These are phyloP conservation scores for Malaclemys terrapin DNA, from an alignment of 2,113 vertebrate species.

Conservation along the genomic window DNA sequence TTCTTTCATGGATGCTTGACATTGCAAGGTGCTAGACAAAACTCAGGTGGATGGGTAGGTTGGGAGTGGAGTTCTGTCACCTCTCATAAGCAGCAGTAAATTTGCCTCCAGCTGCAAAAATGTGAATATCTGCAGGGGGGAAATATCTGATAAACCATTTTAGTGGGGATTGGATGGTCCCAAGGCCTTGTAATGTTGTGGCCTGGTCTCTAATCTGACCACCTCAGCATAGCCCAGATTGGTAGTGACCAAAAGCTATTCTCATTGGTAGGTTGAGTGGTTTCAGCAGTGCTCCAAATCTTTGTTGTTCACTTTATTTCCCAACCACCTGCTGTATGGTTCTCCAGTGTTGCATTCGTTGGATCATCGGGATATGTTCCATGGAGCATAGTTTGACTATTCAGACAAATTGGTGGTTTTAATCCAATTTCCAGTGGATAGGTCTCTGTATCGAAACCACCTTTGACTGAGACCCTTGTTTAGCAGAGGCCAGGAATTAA, in stretches of 20 bases:
- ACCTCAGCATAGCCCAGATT: background rate
- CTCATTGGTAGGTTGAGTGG: background rate
- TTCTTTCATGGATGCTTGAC: background rate
- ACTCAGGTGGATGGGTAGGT: background rate
- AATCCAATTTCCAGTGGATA: background rate
- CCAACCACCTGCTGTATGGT: background rate
- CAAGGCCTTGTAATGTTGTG: background rate
- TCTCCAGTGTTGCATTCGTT: background rate
- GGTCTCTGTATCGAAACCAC: background rate
- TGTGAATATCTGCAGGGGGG: background rate
- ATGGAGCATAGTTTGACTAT: background rate
- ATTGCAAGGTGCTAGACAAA: background rate
- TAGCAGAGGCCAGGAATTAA: background rate
- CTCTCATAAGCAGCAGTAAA: background rate
- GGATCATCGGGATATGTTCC: background rate
- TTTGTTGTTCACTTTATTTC: background rate
- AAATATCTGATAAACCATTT: background rate
- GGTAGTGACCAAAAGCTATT: background rate
- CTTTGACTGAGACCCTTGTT: background rate
- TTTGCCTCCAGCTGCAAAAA: background rate
- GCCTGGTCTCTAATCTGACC: background rate
- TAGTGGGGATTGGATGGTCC: background rate
- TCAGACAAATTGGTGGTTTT: background rate
- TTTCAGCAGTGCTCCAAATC: background rate
- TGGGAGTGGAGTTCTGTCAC: background rate